These are phyloP conservation scores for Takifugu bimaculatus DNA, from an alignment of 2,113 vertebrate genomes.

Conservation along the genomic window DNA sequence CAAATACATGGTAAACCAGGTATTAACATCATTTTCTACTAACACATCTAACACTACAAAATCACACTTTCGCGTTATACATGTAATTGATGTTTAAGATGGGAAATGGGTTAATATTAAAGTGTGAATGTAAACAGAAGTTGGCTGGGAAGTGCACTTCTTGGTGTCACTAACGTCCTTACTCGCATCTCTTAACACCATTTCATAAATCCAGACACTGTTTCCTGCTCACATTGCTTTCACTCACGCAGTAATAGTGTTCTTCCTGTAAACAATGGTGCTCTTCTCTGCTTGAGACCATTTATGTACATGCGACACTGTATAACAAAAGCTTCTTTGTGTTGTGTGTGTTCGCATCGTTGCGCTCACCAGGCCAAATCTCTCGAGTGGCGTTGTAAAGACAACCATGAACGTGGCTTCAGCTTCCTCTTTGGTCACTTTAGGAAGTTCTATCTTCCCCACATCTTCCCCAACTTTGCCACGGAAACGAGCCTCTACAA, in stretches of 20 bases:
- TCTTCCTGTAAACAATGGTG: slow-evolving; percentile 52
- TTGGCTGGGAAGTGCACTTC: too few relatives aligned
- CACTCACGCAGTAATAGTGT: slow-evolving; percentile 35
- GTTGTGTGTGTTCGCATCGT: slow-evolving; percentile 28
- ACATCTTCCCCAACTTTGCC: slow-evolving; percentile 97
- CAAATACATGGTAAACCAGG: slow-evolving; percentile 99
- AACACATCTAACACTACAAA: slow-evolving; percentile 61
- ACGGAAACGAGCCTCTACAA: slow-evolving; percentile 94
- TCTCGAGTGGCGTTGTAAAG: slow-evolving; percentile 98
- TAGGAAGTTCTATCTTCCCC: slow-evolving; percentile 97
- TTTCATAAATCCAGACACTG: slow-evolving; percentile 2
- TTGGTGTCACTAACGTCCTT: background rate
- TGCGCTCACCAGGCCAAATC: slow-evolving; percentile 87
- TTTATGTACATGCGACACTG: slow-evolving; percentile 14
- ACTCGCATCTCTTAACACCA: background rate
- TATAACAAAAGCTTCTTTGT: slow-evolving; percentile 37
- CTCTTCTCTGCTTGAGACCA: slow-evolving; percentile 43
- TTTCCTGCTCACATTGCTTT: slow-evolving; percentile 26
- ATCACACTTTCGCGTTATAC: slow-evolving; percentile 20
- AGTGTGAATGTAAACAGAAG: background rate
- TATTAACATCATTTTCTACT: slow-evolving; percentile 73
- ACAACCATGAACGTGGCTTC: slow-evolving; percentile 97
- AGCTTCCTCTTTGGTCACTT: slow-evolving; percentile 97
- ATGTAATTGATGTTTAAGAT: slow-evolving; percentile 29
- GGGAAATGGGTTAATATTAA: background rate